phyloP scores from a whole-genome alignment of 2,888 invertebrate genomes.

The Caenorhabditis macrosperma region DNA sequence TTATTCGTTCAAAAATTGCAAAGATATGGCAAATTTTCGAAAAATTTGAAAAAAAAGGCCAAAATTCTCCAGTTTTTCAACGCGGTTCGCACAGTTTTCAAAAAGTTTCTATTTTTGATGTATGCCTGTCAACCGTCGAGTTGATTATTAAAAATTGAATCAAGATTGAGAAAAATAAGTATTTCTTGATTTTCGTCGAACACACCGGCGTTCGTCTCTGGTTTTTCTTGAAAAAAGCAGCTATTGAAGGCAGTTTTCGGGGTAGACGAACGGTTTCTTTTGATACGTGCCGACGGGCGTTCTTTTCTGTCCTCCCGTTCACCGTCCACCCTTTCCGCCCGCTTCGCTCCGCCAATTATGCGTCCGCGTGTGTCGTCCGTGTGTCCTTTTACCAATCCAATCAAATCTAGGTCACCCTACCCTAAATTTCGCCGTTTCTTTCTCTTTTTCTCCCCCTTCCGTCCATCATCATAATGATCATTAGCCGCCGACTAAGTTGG shows the following conservation, averaged over 20 bases:
- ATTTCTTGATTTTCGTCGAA: no score
- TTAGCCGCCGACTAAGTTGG: background rate
- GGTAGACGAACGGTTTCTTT: background rate
- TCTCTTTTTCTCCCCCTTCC: background rate
- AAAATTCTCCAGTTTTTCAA: no score
- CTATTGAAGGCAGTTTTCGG: background rate
- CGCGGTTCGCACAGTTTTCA: no score
- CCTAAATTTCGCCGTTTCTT: background rate
- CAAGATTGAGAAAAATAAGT: no score
- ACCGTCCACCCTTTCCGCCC: slow-evolving; percentile 9
- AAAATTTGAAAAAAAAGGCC: no score
- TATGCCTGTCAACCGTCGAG: no score
- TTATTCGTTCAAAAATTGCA: no score
- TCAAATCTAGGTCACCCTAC: slow-evolving; percentile 46
- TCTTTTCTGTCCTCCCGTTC: slow-evolving; percentile 1
- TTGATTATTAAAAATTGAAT: no score
- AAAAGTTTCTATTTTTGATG: no score
- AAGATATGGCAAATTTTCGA: no score
- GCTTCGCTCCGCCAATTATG: slow-evolving; percentile 28
- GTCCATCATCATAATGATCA: background rate
- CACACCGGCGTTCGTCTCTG: no score
- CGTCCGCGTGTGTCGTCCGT: background rate
- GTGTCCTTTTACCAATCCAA: slow-evolving; percentile 38
- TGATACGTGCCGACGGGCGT: background rate
- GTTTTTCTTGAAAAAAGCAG: no score